Conservation (phyloP, 2,797 vertebrate species). For the Enteromius treurensis region DNA sequence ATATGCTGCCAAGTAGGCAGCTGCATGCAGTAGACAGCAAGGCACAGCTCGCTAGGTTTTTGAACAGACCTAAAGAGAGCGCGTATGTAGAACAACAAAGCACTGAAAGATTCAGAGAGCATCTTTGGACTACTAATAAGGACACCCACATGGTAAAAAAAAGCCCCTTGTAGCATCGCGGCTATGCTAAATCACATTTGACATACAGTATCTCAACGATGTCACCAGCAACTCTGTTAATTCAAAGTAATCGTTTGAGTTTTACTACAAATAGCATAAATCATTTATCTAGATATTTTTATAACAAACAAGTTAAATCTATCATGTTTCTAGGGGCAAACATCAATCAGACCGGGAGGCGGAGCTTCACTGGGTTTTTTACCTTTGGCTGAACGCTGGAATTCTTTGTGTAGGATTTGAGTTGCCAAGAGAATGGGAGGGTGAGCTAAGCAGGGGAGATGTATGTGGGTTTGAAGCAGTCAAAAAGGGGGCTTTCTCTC, state of each 20-base stretch:
- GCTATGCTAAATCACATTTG: conserved; percentile 45
- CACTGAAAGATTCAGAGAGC: conserved; percentile 49
- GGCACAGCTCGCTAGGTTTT: conserved; percentile 4
- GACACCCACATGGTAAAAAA: conserved; percentile 51
- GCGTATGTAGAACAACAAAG: conserved; percentile 47
- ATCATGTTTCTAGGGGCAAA: conserved; percentile 74
- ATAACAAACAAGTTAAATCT: conserved; percentile 64
- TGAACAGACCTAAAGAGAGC: conserved; percentile 35
- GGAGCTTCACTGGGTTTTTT: conserved; percentile 71
- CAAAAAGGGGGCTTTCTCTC: conserved; percentile 76
- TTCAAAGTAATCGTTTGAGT: not conserved
- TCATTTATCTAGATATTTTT: conserved; percentile 14
- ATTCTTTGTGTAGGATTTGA: conserved; percentile 81
- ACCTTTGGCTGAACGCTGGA: conserved; percentile 80
- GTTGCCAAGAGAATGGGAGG: conserved; percentile 81
- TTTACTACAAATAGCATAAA: conserved; percentile 7
- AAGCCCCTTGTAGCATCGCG: conserved; percentile 22
- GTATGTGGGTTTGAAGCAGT: conserved; percentile 76
- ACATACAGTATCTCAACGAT: not conserved
- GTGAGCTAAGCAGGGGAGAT: conserved; percentile 76
- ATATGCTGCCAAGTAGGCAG: not conserved
- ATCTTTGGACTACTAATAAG: conserved; percentile 62
- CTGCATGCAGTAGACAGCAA: not conserved
- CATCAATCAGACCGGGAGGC: conserved; percentile 60
- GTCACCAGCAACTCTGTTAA: not conserved